Evolutionary conservation across 2,113 vertebrate species (phyloP).

Genomic region (Guaruba guarouba): DNA sequence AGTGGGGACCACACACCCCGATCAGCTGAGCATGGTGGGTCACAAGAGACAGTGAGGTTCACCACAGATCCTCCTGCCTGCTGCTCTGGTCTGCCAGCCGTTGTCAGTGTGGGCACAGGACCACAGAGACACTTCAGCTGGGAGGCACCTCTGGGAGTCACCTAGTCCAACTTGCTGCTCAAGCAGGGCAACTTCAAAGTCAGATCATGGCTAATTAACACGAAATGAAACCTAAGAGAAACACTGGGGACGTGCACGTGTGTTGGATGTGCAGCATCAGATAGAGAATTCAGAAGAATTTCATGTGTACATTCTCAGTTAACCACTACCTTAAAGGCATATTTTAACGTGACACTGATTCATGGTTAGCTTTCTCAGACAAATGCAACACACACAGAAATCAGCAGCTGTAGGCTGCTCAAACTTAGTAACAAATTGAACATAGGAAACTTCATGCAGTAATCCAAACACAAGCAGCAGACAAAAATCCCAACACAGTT

Average conservation of each 20-base stretch:
- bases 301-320: background rate
- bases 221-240: background rate
- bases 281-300: background rate
- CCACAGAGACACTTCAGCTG: background rate
- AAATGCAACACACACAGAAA: background rate
- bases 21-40: constrained; percentile 4
- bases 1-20: rapidly evolving
- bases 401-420: background rate
- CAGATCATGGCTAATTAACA: background rate
- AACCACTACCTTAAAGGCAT: background rate
- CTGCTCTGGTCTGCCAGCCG: background rate
- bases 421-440: background rate
- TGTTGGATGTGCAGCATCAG: background rate
- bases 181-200: background rate
- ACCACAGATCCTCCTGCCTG: background rate
- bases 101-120: background rate
- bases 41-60: background rate
- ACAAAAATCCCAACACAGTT: background rate
- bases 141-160: background rate
- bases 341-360: background rate
- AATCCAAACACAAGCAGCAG: constrained; percentile 2
- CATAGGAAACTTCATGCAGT: constrained; percentile 6
- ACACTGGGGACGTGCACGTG: background rate
- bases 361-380: background rate
- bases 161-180: background rate